phyloP scores from a whole-genome alignment of 2,113 vertebrate genomes.

The Dasyurus viverrinus region DNA sequence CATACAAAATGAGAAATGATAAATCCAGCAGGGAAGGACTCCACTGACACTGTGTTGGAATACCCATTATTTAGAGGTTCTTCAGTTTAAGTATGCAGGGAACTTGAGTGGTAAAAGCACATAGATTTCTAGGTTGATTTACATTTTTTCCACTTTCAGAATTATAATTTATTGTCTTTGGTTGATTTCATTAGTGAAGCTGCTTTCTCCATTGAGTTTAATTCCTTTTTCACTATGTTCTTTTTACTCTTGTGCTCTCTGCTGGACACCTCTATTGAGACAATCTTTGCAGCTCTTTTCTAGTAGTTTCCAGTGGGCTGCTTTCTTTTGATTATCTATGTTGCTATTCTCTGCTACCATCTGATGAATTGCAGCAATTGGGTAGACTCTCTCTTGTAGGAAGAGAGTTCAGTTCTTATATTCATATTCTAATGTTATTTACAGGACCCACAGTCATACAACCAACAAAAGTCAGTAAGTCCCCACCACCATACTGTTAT shows the following conservation, averaged over 20 bases:
- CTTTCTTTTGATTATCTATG: neutral
- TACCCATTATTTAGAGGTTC: too few species aligned
- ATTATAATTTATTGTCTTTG: neutral
- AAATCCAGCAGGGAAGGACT: too few species aligned
- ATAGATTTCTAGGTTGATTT: too few species aligned
- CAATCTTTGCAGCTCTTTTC: neutral
- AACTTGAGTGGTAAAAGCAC: too few species aligned
- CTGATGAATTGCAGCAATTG: neutral
- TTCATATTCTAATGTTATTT: neutral
- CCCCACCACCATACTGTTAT: neutral
- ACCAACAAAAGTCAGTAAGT: neutral
- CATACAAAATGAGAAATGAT: too few species aligned
- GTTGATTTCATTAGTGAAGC: neutral
- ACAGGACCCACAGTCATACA: neutral
- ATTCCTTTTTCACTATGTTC: neutral
- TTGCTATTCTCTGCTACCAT: neutral
- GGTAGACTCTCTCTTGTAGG: neutral
- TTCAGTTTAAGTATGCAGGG: too few species aligned
- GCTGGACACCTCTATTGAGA: neutral
- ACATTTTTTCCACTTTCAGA: neutral
- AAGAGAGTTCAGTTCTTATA: neutral
- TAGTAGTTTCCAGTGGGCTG: neutral
- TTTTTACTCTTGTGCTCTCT: neutral
- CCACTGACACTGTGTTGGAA: too few species aligned
- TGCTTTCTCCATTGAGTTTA: neutral